A percentile compares a stretch with the other conserved stretches of the same genome.
phyloP scores from a whole-genome alignment of 2,797 vertebrate genomes.

The Gorsachius magnificus region DNA sequence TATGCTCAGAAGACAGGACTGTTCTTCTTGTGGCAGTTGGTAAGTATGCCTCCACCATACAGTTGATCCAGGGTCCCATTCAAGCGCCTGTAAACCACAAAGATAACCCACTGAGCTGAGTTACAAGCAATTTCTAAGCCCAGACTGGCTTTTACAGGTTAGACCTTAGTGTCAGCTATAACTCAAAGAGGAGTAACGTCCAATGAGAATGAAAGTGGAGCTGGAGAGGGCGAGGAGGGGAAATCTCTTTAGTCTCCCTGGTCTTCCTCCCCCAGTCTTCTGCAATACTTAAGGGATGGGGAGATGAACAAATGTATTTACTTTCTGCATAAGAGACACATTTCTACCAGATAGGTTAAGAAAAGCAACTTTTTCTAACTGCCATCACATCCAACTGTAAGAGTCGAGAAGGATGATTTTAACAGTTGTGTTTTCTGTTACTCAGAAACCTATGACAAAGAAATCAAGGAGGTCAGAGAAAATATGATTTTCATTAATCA shows the following conservation, averaged over 20 bases:
- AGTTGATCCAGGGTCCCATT: background rate
- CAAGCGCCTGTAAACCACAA: background rate
- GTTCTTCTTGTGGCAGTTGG: background rate
- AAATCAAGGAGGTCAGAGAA: background rate
- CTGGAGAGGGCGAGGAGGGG: background rate
- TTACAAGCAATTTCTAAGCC: background rate
- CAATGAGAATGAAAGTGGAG: background rate
- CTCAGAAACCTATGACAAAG: background rate
- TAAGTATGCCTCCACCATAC: background rate
- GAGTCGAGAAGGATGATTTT: background rate
- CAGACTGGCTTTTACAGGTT: background rate
- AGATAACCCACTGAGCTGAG: background rate
- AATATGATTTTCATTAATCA: constrained; percentile 11
- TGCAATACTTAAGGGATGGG: background rate
- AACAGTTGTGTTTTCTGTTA: background rate
- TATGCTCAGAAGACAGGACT: background rate
- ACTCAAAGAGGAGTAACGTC: background rate
- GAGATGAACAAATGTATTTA: background rate
- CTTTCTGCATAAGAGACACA: background rate
- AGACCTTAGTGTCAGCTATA: background rate
- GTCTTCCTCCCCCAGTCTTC: background rate
- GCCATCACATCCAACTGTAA: background rate
- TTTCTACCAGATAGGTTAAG: background rate
- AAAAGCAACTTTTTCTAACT: background rate
- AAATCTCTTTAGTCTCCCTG: background rate